Evolutionary conservation across 2,113 vertebrate species (phyloP).

Genomic region (Melanerpes aurifrons): DNA sequence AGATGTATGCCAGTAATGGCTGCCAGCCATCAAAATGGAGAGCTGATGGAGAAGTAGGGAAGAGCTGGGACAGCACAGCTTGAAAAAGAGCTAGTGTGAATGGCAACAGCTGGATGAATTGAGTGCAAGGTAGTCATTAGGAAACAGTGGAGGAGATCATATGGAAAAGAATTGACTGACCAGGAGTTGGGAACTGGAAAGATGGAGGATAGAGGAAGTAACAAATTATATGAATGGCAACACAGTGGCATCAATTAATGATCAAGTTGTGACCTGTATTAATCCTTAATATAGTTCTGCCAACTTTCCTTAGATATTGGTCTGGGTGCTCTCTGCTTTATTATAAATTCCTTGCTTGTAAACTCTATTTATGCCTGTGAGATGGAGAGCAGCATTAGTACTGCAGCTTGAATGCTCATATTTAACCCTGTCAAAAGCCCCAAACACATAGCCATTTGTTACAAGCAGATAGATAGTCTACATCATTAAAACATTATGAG

Average conservation of each 20-base stretch:
- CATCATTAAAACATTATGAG: not conserved
- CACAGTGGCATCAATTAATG: not conserved
- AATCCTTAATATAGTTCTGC: not conserved
- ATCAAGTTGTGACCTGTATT: not conserved
- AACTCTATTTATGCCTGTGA: not conserved
- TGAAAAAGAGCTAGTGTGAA: not conserved
- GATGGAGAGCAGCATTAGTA: not conserved
- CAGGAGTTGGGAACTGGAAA: not conserved
- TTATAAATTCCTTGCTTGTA: not conserved
- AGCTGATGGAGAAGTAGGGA: not conserved
- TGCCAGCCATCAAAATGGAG: not conserved
- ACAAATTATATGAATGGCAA: not conserved
- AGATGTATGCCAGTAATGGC: not conserved
- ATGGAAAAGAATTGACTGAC: not conserved
- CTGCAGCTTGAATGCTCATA: not conserved
- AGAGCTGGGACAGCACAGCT: not conserved
- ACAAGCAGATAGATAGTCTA: not conserved
- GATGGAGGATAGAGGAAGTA: not conserved
- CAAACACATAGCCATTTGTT: not conserved
- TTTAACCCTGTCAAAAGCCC: not conserved
- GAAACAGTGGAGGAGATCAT: not conserved
- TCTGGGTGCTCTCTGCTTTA: not conserved
- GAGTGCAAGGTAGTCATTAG: not conserved
- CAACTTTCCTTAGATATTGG: not conserved
- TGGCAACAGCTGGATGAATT: not conserved